A percentile compares a stretch with the other conserved stretches of the same genome.
These are phyloP conservation scores for Chironomus tepperi DNA, from an alignment of 1,140 invertebrate species.

Conservation along the genomic window DNA sequence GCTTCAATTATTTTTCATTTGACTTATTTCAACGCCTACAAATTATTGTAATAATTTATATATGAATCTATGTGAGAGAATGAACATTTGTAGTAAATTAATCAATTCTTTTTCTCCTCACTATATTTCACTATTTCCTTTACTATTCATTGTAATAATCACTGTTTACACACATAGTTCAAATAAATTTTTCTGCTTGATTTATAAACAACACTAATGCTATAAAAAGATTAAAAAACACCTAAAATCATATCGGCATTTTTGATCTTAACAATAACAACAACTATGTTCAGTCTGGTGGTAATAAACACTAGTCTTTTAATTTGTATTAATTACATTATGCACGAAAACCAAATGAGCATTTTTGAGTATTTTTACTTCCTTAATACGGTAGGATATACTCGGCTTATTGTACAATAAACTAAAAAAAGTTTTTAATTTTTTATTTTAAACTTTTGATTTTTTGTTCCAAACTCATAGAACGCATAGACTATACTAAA, in stretches of 20 bases:
- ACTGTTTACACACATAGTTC: slow-evolving; percentile 12
- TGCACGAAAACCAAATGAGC: not conserved
- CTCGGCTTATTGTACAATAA: too few species aligned
- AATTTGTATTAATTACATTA: not conserved
- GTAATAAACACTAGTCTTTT: not conserved
- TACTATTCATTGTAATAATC: not conserved
- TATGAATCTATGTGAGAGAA: not conserved
- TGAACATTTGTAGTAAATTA: slow-evolving; percentile 9
- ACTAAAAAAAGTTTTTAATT: too few species aligned
- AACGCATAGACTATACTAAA: too few species aligned
- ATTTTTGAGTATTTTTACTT: slow-evolving; percentile 7
- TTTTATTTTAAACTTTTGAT: too few species aligned
- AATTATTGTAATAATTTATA: slow-evolving; percentile 4
- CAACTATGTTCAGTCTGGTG: not conserved
- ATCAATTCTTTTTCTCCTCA: not conserved
- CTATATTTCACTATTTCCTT: too few species aligned
- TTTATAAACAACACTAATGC: not conserved
- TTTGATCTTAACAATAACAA: not conserved
- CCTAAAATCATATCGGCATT: slow-evolving; percentile 1
- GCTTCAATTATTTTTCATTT: slow-evolving; percentile 7
- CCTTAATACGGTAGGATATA: not conserved
- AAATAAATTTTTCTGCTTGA: slow-evolving; percentile 1
- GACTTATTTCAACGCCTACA: not conserved
- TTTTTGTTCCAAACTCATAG: too few species aligned
- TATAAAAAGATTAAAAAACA: not conserved